Conservation (phyloP, 2,797 vertebrate genomes). For the Apogon hyalosoma region DNA sequence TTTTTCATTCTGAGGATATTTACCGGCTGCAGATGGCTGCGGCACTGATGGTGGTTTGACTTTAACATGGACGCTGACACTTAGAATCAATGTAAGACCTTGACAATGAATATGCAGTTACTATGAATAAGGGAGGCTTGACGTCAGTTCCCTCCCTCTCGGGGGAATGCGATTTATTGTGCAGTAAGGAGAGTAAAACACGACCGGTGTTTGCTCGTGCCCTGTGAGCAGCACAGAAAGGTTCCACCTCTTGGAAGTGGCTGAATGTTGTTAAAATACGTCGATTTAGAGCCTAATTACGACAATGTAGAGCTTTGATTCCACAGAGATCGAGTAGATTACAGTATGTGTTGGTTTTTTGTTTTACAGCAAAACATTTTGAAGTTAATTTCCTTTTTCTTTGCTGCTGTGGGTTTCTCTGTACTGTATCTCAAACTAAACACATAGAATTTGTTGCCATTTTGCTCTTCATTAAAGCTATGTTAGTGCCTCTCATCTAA, state of each 20-base stretch:
- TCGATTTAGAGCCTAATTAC: slow-evolving; percentile 57
- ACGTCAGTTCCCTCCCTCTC: slow-evolving; percentile 71
- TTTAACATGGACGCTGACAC: slow-evolving; percentile 22
- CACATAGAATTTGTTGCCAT: background rate
- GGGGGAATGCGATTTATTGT: slow-evolving; percentile 69
- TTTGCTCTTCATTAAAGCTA: too few species aligned
- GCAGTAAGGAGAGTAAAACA: slow-evolving; percentile 61
- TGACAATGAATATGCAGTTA: slow-evolving; percentile 68
- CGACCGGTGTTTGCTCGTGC: slow-evolving; percentile 49
- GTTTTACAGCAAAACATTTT: slow-evolving; percentile 9
- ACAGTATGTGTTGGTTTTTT: slow-evolving; percentile 44
- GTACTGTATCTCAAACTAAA: background rate
- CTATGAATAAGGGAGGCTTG: slow-evolving; percentile 67
- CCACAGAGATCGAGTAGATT: slow-evolving; percentile 57
- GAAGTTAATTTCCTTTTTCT: background rate
- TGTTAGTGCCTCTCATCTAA: too few species aligned
- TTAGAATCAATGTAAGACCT: slow-evolving; percentile 55
- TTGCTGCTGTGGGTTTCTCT: background rate
- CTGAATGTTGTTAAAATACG: slow-evolving; percentile 46
- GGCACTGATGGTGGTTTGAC: slow-evolving; percentile 23
- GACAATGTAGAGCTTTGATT: slow-evolving; percentile 48
- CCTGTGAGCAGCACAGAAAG: slow-evolving; percentile 61
- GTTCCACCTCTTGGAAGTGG: slow-evolving; percentile 30
- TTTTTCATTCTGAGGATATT: slow-evolving; percentile 1
- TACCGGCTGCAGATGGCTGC: background rate